Conservation (phyloP, 1,140 invertebrate species). For the Drosophila azteca region DNA sequence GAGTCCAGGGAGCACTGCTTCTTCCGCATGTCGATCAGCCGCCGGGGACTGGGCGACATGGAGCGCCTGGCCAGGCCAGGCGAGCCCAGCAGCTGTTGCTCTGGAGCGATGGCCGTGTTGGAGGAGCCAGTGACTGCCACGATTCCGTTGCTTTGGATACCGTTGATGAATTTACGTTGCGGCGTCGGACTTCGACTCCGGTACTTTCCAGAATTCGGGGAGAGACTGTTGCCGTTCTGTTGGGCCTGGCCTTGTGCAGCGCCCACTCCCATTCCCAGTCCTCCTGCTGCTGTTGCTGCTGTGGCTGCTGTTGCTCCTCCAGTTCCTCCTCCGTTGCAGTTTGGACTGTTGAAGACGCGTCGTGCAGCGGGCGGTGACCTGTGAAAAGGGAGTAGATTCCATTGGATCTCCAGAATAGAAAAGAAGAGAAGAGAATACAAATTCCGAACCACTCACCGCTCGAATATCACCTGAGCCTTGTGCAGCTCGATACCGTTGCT, state of each 20-base stretch:
- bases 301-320: constrained; percentile 22
- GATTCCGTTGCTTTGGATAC: constrained; percentile 41
- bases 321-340: constrained; percentile 5
- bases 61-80: constrained; percentile 62
- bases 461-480: constrained; percentile 93
- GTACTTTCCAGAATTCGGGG: constrained; percentile 72
- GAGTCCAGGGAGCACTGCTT: constrained; percentile 75
- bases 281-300: background rate
- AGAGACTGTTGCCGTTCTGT: constrained; percentile 34
- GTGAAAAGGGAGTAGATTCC: background rate
- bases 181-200: constrained; percentile 86
- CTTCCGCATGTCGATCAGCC: constrained; percentile 76
- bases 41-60: constrained; percentile 84
- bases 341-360: constrained; percentile 59
- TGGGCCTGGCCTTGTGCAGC: constrained; percentile 25
- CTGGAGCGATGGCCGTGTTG: background rate
- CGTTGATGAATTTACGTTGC: constrained; percentile 73
- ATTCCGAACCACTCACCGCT: constrained; percentile 85
- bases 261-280: constrained; percentile 1
- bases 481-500: constrained; percentile 89
- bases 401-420: background rate
- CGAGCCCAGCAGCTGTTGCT: constrained; percentile 39
- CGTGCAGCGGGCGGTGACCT: constrained; percentile 80
- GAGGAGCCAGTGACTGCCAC: constrained; percentile 2
- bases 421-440: background rate